These are phyloP conservation scores for Leptocoma aspasia DNA, from an alignment of 2,113 vertebrate species.

Conservation along the genomic window DNA sequence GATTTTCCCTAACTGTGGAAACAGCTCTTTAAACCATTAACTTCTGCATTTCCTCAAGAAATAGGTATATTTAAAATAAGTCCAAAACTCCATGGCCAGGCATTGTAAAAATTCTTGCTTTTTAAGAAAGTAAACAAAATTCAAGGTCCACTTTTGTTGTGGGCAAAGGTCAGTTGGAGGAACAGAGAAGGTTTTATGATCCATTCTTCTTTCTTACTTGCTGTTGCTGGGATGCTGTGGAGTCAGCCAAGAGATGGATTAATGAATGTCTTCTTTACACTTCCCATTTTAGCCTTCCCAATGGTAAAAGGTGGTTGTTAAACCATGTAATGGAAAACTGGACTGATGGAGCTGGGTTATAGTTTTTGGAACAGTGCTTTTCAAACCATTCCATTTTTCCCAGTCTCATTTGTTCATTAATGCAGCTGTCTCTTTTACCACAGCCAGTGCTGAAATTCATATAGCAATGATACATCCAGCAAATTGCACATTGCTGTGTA, in stretches of 20 bases:
- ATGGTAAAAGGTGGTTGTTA: background rate
- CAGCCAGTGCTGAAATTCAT: background rate
- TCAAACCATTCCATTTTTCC: background rate
- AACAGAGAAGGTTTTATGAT: background rate
- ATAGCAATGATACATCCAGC: background rate
- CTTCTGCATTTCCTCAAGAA: slow-evolving; percentile 30
- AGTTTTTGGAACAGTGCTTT: background rate
- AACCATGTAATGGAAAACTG: slow-evolving; percentile 14
- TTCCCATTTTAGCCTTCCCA: background rate
- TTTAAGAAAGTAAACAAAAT: slow-evolving; percentile 2
- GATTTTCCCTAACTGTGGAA: slow-evolving; percentile 67
- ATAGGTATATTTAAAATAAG: slow-evolving; percentile 51
- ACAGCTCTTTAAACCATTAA: slow-evolving; percentile 68
- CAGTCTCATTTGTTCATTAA: background rate
- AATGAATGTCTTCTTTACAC: background rate
- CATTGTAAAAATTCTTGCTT: background rate
- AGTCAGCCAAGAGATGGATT: background rate
- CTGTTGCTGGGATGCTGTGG: background rate
- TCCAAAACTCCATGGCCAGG: slow-evolving; percentile 14
- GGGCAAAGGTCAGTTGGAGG: background rate
- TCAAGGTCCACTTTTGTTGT: background rate
- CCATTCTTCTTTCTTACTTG: background rate
- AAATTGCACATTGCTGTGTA: background rate
- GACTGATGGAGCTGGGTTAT: background rate
- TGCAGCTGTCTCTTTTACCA: background rate